A percentile compares a stretch with the other conserved stretches of the same genome.
These are phyloP conservation scores for Castor canadensis DNA, from an alignment of 2,113 vertebrate species.

Conservation along the genomic window DNA sequence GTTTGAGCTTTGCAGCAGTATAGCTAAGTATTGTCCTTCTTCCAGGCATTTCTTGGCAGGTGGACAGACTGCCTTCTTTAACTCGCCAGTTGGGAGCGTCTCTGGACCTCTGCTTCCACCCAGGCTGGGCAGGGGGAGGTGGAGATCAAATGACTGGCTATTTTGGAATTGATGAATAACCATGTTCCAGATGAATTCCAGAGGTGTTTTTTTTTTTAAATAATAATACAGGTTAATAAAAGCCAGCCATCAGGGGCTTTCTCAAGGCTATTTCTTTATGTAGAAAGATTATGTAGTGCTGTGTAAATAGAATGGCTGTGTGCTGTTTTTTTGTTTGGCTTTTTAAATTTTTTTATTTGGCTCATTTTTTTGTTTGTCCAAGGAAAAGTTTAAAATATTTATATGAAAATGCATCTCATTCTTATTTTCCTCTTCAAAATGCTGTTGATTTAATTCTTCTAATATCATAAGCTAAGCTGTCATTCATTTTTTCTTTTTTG, in stretches of 20 bases:
- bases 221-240: background rate
- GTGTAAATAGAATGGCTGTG: background rate
- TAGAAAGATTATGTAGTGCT: background rate
- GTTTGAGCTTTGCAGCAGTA: background rate
- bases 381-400: background rate
- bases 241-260: background rate
- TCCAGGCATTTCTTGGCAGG: background rate
- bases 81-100: background rate
- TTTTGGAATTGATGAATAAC: slow-evolving; percentile 33
- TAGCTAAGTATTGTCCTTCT: background rate
- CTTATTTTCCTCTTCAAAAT: background rate
- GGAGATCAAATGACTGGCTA: background rate
- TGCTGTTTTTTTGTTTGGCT: background rate
- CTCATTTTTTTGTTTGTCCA: background rate
- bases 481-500: background rate
- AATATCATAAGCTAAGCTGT: background rate
- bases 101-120: background rate
- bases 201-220: background rate
- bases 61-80: background rate
- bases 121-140: background rate
- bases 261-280: background rate
- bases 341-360: no score
- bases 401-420: background rate
- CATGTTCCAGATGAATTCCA: background rate
- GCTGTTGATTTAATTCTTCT: slow-evolving; percentile 23